A percentile compares a stretch with the other conserved stretches of the same genome.
Conservation (phyloP, 2,797 vertebrate genomes). For the Rhynchotus rufescens region DNA sequence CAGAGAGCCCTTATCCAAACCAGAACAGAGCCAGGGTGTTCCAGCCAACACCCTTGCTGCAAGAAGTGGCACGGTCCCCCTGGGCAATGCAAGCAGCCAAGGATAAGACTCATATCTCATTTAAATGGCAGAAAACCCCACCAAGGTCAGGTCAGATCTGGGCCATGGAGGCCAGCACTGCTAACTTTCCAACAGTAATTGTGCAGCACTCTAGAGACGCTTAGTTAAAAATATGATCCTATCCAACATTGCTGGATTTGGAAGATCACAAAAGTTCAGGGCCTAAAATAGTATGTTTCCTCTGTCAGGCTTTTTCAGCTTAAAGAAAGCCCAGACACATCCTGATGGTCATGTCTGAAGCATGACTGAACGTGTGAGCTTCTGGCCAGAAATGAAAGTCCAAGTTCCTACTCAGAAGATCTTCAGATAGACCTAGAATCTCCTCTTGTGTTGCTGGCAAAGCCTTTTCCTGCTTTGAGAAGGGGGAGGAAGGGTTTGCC, state of each 20-base stretch:
- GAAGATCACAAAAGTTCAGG: not conserved
- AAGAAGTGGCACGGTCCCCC: not conserved
- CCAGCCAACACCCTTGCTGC: not conserved
- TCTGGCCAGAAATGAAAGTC: not conserved
- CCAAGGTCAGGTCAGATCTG: not conserved
- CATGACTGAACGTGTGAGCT: not conserved
- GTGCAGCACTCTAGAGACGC: not conserved
- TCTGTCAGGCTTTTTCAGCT: not conserved
- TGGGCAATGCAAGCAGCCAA: not conserved
- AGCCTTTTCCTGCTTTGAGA: not conserved
- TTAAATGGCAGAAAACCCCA: not conserved
- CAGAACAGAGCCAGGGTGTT: not conserved
- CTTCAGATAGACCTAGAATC: not conserved
- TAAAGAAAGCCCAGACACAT: not conserved
- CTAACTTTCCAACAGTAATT: not conserved
- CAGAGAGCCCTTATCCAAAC: conserved; percentile 19
- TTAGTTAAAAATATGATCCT: not conserved
- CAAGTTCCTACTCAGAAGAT: no score
- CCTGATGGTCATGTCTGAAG: not conserved
- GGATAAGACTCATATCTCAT: not conserved
- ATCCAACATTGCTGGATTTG: not conserved
- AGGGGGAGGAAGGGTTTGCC: not conserved
- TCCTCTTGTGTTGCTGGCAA: not conserved
- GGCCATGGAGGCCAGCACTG: not conserved
- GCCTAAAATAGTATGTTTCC: conserved; percentile 7